Evolutionary conservation across 2,888 invertebrate genomes (phyloP).

Genomic region (Mylabris sibirica): DNA sequence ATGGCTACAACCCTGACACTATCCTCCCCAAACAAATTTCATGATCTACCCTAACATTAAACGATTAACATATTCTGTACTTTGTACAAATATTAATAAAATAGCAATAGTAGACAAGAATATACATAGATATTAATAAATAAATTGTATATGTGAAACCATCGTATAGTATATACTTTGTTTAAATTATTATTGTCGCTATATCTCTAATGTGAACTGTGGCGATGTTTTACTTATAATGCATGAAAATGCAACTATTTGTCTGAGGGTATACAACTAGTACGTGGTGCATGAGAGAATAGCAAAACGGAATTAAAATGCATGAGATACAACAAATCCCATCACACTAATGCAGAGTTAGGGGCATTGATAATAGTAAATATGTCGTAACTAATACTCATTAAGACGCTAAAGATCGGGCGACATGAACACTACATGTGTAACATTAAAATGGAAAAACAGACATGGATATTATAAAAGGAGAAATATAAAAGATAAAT

Average conservation of each 20-base stretch:
- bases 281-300: constrained; percentile 30
- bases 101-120: background rate
- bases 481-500: too few species aligned
- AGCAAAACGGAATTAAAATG: constrained; percentile 31
- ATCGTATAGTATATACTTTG: constrained; percentile 10
- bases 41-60: too few species aligned
- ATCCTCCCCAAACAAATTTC: too few species aligned
- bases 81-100: background rate
- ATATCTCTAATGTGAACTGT: constrained; percentile 17
- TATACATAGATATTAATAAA: background rate
- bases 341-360: constrained; percentile 24
- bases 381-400: constrained; percentile 13
- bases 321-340: constrained; percentile 32
- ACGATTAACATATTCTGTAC: constrained; percentile 1
- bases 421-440: background rate
- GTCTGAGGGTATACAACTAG: constrained; percentile 29
- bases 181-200: constrained; percentile 17
- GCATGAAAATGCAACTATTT: constrained; percentile 35
- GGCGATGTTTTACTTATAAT: constrained; percentile 29
- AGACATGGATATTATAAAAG: background rate
- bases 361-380: constrained; percentile 21
- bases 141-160: background rate
- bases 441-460: background rate
- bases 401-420: constrained; percentile 2
- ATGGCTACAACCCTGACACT: too few species aligned